phyloP scores from a whole-genome alignment of 2,797 vertebrate species.

The Lepidocolaptes lacrymiger region DNA sequence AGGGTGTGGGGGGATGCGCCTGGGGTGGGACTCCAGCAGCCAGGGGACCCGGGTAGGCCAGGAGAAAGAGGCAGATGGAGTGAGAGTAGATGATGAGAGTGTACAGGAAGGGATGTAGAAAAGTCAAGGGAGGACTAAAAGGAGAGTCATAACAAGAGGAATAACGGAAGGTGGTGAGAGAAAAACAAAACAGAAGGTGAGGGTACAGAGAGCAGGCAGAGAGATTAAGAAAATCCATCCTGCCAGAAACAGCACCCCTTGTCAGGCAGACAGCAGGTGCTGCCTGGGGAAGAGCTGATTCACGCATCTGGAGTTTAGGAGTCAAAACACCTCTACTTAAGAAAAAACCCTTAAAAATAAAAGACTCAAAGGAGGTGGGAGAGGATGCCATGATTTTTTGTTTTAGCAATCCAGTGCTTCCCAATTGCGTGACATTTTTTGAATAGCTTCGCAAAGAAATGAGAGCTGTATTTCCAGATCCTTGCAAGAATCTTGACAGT shows the following conservation, averaged over 20 bases:
- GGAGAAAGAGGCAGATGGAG: neutral
- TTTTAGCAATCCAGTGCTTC: neutral
- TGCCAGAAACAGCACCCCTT: constrained; percentile 55
- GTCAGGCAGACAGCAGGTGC: constrained; percentile 63
- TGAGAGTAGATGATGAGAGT: neutral
- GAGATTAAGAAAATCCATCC: constrained; percentile 65
- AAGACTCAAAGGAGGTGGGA: neutral
- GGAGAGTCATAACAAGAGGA: neutral
- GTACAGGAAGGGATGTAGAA: neutral
- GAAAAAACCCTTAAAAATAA: constrained; percentile 20
- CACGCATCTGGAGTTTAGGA: constrained; percentile 50
- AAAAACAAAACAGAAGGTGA: constrained; percentile 54
- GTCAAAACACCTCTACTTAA: constrained; percentile 1
- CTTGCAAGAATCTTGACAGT: neutral
- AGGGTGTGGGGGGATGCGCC: fast-evolving
- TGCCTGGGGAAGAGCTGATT: constrained; percentile 59
- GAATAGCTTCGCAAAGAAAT: neutral
- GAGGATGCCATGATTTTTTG: neutral
- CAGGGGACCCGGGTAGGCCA: neutral
- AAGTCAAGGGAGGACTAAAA: neutral
- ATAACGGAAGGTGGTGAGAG: neutral
- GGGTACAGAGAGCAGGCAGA: neutral
- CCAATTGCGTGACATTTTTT: neutral
- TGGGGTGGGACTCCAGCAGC: fast-evolving
- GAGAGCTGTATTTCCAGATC: neutral